A percentile compares a stretch with the other conserved stretches of the same genome.
Conservation (phyloP, 2,113 vertebrate species). For the Pyxicephalus adspersus region DNA sequence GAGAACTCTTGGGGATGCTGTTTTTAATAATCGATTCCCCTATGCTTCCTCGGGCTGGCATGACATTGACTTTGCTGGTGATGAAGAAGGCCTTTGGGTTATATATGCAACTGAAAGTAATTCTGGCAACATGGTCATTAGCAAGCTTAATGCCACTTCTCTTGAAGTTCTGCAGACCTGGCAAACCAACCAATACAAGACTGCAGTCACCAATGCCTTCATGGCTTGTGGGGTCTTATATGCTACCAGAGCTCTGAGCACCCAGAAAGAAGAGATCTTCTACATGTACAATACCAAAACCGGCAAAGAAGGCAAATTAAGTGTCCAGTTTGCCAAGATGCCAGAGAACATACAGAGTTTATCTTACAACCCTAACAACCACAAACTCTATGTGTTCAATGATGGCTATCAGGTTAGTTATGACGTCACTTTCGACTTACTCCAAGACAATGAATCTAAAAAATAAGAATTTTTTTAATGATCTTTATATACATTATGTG, state of each 20-base stretch:
- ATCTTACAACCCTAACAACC: background rate
- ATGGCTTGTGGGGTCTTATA: conserved; percentile 72
- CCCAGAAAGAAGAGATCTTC: conserved; percentile 88
- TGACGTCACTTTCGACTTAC: no score
- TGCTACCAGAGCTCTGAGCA: conserved; percentile 75
- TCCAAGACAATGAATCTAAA: no score
- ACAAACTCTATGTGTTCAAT: no score
- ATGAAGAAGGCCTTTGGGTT: conserved; percentile 93
- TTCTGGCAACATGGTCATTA: conserved; percentile 90
- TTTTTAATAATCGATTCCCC: conserved; percentile 83
- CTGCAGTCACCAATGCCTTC: conserved; percentile 3
- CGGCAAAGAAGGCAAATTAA: conserved; percentile 62
- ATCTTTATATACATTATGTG: no score
- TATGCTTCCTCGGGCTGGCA: conserved; percentile 84
- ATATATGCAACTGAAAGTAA: conserved; percentile 89
- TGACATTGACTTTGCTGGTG: conserved; percentile 86
- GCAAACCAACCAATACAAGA: background rate
- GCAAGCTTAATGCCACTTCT: conserved; percentile 89
- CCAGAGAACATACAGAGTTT: conserved; percentile 70
- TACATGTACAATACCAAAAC: conserved; percentile 87
- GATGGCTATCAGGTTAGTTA: no score
- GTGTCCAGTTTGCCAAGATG: conserved; percentile 67
- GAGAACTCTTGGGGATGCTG: conserved; percentile 72
- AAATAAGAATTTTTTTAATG: no score
- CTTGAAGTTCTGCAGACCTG: conserved; percentile 81